Base-by-base conservation (phyloP, 1,140 invertebrate genomes). In the Lanistes nyassanus region DNA sequence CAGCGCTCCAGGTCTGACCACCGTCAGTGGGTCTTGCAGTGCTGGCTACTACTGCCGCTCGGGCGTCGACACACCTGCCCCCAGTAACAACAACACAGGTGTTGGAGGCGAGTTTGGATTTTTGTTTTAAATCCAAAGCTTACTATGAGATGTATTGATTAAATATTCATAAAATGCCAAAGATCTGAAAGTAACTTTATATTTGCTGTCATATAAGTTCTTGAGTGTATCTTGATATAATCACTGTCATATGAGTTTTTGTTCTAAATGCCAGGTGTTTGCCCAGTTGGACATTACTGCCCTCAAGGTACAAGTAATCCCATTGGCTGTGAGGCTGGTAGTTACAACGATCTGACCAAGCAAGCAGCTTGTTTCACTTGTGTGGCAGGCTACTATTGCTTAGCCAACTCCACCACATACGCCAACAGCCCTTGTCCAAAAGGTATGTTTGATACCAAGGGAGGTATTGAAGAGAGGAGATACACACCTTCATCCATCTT, bases 11-110 rank as follows among this genome's bases (percentile, higher is more conserved):
- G 86, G 86, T 9, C 73, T 82, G 55, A 74, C 51, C 16, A 76
- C 65, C 3, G 80, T 82, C 6, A 83, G 82, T 34, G 85, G 80
- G 3, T 74, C 56, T 21, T 88, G 87, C 79, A 29, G 76, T 21
- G 72, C 79, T 34, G 87, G 87, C 4, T 88, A 87, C 74, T 88
- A 82, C 73, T 88, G 87, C 72, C 72, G 81, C 73, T 74, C 36
- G 42, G 86, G 87, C 6, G 86, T 87, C 2, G 77, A 88, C 60
- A 87, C 82, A 6, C 77, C 81, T 7, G 79, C 84, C 13, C 87
- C 86, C 9, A 84, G 76, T 36, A 83, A 82, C 37, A 86, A 83
- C 75, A 83, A 87, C 70, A 87, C 86, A n/a, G 86, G 86, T 76
- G 80, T 78, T 79, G 86, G 86, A 79, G 85, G 85, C 86, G 79